Evolutionary conservation across 2,113 vertebrate species (phyloP), one percentile per base, ranked within the genome.

Genomic region (Corvus moneduloides): DNA sequence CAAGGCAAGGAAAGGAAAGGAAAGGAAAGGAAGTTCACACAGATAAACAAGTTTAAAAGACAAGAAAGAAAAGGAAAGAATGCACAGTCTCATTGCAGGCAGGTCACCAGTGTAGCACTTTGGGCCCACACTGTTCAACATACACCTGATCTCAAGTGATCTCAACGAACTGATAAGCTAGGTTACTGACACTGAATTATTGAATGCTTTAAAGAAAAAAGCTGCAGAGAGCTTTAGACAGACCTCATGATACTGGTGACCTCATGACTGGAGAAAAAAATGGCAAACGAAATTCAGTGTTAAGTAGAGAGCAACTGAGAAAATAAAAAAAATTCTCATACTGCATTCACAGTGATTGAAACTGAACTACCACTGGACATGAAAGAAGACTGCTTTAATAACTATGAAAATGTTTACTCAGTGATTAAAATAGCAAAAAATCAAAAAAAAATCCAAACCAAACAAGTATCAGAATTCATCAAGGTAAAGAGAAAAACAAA

Each of bases 121-220:
- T 2, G 18, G 28, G 28, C 24, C 35, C 26, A 54, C 0, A 1
- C 27, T 66, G 56, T 56, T 92, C 51, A 62, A 28, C 6, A 56
- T 28, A 64, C 44, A 78, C 30, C 54, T 55, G 59, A 81, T 55
- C 64, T 81, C 9, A 7, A 81, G 49, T 14, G 64, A 77, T 43
- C 63, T 63, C 56, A 63, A 28, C 24, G 35, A 63, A 32, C 43
- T 63, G 43, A 71, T 77, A 77, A 84, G 61, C 26, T 32, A 77
- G 28, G 64, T 77, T 64, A 69, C 28, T 59, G 35, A 73, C 41
- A 87, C 33, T 81, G 28, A 90, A 90, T 67, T 92, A 94, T 7
- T 76, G 58, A 92, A 68, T 32, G 12, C 39, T 90, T 72, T 84
- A 73, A 84, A 84, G 64, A 84, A 90, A 89, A 10, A 72, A 94